Evolutionary conservation across 2,888 invertebrate species (phyloP).

Genomic region (Epinotia bilunana): DNA sequence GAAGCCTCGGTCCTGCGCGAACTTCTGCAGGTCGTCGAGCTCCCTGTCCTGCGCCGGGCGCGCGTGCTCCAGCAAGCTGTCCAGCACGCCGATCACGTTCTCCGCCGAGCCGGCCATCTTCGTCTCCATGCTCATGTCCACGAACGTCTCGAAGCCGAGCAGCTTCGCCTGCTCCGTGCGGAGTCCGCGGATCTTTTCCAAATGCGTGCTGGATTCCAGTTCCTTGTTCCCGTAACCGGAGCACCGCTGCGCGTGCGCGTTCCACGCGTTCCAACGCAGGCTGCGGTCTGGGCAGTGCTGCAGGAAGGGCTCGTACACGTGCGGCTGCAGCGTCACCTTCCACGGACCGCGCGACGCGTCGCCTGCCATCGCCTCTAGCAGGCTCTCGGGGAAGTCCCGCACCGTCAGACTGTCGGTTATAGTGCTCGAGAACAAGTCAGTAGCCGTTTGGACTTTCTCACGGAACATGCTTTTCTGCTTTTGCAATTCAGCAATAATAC

Average conservation of each 20-base stretch:
- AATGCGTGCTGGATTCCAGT: conserved; percentile 88
- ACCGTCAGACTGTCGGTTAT: conserved; percentile 87
- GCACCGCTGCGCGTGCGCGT: conserved; percentile 89
- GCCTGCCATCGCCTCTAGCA: conserved; percentile 87
- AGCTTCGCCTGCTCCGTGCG: conserved; percentile 89
- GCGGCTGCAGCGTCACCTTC: conserved; percentile 90
- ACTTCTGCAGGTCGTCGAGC: conserved; percentile 88
- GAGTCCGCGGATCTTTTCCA: conserved; percentile 90
- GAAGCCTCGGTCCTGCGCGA: conserved; percentile 90
- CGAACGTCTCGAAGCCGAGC: conserved; percentile 91
- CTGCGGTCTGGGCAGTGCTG: conserved; percentile 92
- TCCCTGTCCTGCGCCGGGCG: conserved; percentile 91
- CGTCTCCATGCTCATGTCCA: conserved; percentile 96
- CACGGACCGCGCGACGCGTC: conserved; percentile 91
- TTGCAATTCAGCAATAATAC: conserved; percentile 80
- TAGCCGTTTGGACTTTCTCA: conserved; percentile 87
- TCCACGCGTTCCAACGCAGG: conserved; percentile 93
- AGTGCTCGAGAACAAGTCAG: conserved; percentile 87
- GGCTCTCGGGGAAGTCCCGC: conserved; percentile 89
- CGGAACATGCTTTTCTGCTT: conserved; percentile 86
- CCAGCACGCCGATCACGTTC: conserved; percentile 88
- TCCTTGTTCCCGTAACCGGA: conserved; percentile 86
- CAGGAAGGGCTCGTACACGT: conserved; percentile 89
- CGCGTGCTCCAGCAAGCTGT: conserved; percentile 87
- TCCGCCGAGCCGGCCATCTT: conserved; percentile 94